Percentiles rank a stretch among this genome's conserved stretches.
phyloP scores from a whole-genome alignment of 2,113 vertebrate species.

The Cynocephalus volans region DNA sequence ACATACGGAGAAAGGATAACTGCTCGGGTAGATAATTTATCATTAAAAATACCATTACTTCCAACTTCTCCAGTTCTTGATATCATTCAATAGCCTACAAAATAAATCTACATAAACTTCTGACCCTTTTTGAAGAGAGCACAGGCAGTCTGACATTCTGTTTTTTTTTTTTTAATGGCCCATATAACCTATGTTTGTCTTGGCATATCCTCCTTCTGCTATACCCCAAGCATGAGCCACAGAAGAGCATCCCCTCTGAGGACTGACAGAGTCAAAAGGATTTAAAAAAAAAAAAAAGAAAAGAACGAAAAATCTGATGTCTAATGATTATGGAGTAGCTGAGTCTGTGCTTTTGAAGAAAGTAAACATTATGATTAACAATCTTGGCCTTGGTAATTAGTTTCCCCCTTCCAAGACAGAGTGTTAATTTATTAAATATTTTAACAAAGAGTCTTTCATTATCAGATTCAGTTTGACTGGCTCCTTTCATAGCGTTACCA shows the following conservation, averaged over 20 bases:
- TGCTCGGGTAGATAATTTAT: slow-evolving; percentile 59
- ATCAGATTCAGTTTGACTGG: slow-evolving; percentile 80
- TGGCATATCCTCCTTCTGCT: slow-evolving; percentile 68
- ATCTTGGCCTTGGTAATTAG: slow-evolving; percentile 83
- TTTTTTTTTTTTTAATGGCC: slow-evolving; percentile 64
- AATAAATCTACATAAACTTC: slow-evolving; percentile 43
- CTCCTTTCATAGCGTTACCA: slow-evolving; percentile 78
- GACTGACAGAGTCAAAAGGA: not conserved
- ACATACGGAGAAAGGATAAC: slow-evolving; percentile 39
- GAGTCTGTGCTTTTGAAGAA: slow-evolving; percentile 70
- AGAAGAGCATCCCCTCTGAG: slow-evolving; percentile 74
- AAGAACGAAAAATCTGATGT: slow-evolving; percentile 65
- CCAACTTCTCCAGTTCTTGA: slow-evolving; percentile 33
- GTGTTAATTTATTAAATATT: slow-evolving; percentile 86
- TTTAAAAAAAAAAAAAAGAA: slow-evolving; percentile 61
- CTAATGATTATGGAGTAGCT: slow-evolving; percentile 76
- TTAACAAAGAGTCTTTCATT: slow-evolving; percentile 86
- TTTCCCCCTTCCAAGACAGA: slow-evolving; percentile 69
- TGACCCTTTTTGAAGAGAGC: slow-evolving; percentile 30
- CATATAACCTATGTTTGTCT: slow-evolving; percentile 69
- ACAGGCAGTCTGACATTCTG: slow-evolving; percentile 61
- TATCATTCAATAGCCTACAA: slow-evolving; percentile 22
- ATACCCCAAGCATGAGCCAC: slow-evolving; percentile 77
- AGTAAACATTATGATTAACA: slow-evolving; percentile 76
- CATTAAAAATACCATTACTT: slow-evolving; percentile 55